phyloP scores from a whole-genome alignment of 2,888 invertebrate genomes.

The Ypsolopha scabrella region DNA sequence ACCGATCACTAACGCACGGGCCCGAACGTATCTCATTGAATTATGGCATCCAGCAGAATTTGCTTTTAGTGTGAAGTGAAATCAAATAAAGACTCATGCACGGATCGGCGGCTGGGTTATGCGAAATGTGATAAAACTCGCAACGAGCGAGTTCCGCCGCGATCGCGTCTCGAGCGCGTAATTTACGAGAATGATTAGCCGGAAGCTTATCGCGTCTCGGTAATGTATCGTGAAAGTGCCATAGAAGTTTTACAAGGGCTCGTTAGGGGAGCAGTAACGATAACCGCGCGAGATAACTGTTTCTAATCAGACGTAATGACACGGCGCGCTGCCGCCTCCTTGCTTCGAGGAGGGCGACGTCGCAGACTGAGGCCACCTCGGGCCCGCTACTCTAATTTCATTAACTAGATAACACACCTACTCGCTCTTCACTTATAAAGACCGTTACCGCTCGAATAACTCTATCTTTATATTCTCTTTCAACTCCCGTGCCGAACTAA shows the following conservation, averaged over 20 bases:
- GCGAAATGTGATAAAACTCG: conserved; percentile 2
- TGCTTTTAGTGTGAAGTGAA: conserved; percentile 1
- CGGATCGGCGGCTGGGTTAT: neutral
- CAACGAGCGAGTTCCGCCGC: conserved; percentile 1
- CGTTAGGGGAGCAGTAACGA: conserved; percentile 56
- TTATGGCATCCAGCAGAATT: conserved; percentile 2
- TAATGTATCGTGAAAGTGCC: conserved; percentile 51
- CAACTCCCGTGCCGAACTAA: neutral
- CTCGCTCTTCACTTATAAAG: neutral
- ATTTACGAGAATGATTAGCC: conserved; percentile 40
- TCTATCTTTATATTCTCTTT: neutral
- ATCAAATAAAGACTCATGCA: neutral
- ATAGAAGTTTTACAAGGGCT: conserved; percentile 59
- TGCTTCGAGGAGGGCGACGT: conserved; percentile 6
- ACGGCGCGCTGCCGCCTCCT: conserved; percentile 20
- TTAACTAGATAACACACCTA: conserved; percentile 13
- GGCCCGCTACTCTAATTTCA: conserved; percentile 23
- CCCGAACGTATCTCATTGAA: conserved; percentile 5
- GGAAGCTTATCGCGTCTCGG: conserved; percentile 44
- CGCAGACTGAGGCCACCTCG: neutral
- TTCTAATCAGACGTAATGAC: conserved; percentile 62
- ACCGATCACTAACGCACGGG: conserved; percentile 8
- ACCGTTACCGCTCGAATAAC: neutral
- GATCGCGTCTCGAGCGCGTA: conserved; percentile 30
- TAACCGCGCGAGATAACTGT: conserved; percentile 63